Evolutionary conservation across 2,797 vertebrate species (phyloP).

Genomic region (Etheostoma perlongum): DNA sequence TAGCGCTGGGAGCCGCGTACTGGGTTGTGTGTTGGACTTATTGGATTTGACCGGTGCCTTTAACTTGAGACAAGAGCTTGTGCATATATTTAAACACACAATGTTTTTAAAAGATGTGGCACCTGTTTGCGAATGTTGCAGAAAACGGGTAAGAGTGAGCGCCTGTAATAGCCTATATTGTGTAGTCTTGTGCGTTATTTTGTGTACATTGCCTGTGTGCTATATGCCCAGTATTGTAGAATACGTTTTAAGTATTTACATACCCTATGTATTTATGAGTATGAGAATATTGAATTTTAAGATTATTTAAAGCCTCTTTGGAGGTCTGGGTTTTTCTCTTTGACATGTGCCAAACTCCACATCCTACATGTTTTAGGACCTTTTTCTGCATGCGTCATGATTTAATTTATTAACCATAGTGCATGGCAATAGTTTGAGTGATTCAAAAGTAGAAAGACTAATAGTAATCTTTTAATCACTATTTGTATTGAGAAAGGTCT

Average conservation of each 20-base stretch:
- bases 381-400: background rate
- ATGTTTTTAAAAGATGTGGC: conserved; percentile 83
- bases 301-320: background rate
- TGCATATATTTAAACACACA: conserved; percentile 44
- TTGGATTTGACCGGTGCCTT: conserved; percentile 45
- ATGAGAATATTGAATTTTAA: no score
- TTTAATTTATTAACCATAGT: conserved; percentile 4
- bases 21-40: conserved; percentile 26
- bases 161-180: background rate
- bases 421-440: conserved; percentile 12
- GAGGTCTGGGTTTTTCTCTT: background rate
- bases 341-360: conserved; percentile 8
- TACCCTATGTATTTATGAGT: background rate
- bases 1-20: conserved; percentile 34
- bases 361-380: background rate
- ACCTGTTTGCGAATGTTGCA: conserved; percentile 85
- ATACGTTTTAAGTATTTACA: background rate
- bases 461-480: no score
- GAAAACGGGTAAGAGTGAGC: conserved; percentile 81
- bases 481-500: no score
- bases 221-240: background rate
- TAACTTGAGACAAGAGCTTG: conserved; percentile 29
- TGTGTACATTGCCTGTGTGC: conserved; percentile 3
- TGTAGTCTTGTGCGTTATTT: background rate
- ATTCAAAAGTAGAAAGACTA: no score